A percentile compares a stretch with the other conserved stretches of the same genome.
Evolutionary conservation across 1,140 invertebrate genomes (phyloP).

Genomic region (Heliconius nattereri): DNA sequence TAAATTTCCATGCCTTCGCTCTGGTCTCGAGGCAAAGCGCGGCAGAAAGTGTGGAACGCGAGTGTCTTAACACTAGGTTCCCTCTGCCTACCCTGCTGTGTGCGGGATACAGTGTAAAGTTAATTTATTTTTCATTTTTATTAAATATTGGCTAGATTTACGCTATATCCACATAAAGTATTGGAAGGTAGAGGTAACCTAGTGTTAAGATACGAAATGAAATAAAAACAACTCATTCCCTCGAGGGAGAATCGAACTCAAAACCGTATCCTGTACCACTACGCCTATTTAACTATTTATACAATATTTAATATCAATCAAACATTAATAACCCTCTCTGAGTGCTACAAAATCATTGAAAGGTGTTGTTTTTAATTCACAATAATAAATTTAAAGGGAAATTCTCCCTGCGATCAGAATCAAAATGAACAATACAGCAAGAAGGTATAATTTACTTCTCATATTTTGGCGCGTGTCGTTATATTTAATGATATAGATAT

Average conservation of each 20-base stretch:
- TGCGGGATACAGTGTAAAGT: neutral
- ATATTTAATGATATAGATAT: conserved; percentile 21
- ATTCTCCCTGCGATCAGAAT: conserved; percentile 2
- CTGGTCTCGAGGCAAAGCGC: neutral
- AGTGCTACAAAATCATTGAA: neutral
- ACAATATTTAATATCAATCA: neutral
- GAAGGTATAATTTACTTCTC: conserved; percentile 35
- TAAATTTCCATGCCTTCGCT: no score
- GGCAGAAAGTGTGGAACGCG: neutral
- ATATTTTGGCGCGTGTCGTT: conserved; percentile 30
- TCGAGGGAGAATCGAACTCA: neutral
- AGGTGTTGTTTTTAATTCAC: neutral
- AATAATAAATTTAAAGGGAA: neutral
- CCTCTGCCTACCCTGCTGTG: neutral
- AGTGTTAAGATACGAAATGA: no score
- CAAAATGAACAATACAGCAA: conserved; percentile 35
- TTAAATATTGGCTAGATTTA: no score
- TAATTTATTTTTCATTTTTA: neutral
- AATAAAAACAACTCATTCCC: neutral
- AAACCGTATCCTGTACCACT: neutral
- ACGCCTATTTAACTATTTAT: neutral
- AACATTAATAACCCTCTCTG: neutral
- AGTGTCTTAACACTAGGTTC: neutral
- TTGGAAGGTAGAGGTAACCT: no score
- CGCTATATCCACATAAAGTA: no score